Base-by-base conservation (phyloP, 1,140 invertebrate genomes). In the Bicyclus anynana region DNA sequence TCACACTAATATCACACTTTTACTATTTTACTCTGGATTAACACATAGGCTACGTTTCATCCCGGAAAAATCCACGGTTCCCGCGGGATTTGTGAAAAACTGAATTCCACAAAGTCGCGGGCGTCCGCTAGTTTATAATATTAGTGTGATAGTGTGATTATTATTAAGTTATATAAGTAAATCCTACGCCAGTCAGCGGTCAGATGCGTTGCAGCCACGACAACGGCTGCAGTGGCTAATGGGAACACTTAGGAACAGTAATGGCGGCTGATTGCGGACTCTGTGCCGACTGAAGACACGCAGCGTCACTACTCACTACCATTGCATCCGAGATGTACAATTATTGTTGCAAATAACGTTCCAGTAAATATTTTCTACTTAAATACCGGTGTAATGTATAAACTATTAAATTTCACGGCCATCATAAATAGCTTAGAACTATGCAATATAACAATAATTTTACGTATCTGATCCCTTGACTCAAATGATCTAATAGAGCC, bases 221-320 rank as follows among this genome's bases (percentile, higher is more conserved):
- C 53, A 54, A 52, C 56, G 58, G 65, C 55, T 59, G 56, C 55
- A 50, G 50, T 44, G 2, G 58, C 63, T 73, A 80, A 76, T 74
- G 70, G 73, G 71, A 72, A 62, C 72, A 71, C 67, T 78, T 79
- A 73, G 65, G 65, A 52, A 18, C 52, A 47, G 56, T 76, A 77
- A 82, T 77, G 58, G 67, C 63, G 4, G 35, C 35, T 38, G 76
- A 81, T 75, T 77, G 67, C 69, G 59, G 66, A 59, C 47, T 59
- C 61, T 48, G 42, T 53, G 51, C 62, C 53, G 16, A 38, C 35
- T n/a, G 35, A 38, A 38, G 44, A 58, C 74, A 72, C 68, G 66
- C 67, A 66, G 47, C 62, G 17, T 65, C 62, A 49, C 59, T 42
- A 63, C 64, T 65, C 62, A 49, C 59, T 42, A 63, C 64, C 65